Evolutionary conservation across 2,113 vertebrate genomes (phyloP), one percentile per base, ranked within the genome.

Genomic region (Variabilichromis moorii): DNA sequence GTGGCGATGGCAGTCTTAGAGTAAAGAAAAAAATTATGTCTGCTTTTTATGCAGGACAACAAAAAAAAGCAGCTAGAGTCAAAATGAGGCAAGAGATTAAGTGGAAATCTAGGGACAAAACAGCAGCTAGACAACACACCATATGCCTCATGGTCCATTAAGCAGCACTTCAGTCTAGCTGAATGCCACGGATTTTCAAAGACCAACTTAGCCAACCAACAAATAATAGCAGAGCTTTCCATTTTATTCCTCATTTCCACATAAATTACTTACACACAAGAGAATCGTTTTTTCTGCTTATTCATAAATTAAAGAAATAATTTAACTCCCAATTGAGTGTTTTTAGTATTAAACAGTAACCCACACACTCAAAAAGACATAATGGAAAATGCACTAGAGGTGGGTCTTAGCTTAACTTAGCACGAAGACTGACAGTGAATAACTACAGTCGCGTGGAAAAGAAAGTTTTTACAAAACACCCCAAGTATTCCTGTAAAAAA

Each of bases 141-240:
- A 95, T 94, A 94, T 95, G 95, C 82, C 85, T 73, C 55, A 24
- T 24, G 73, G 55, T 26, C 83, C 89, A 88, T 93, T 92, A 92
- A 88, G 66, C 84, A 80, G 33, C 59, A 54, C 91, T 86, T 84
- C 84, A 86, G 80, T 80, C 12, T 11, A 42, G 82, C 78, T 87
- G 84, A 21, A 90, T 76, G 55, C 83, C 9, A 2, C 12, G 68
- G 86, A 88, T 88, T 92, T 89, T 80, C 7, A 89, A 85, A 82
- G 73, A 78, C 81, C 35, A 78, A 86, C 84, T 40, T 71, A 31
- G 59, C 17, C 37, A 71, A 21, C 73, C 47, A 85, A 73, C 73
- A 73, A 53, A 33, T 61, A 81, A 76, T 13, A 87, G 81, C 33
- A 71, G 26, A 87, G 66, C 68, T 40, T 85, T 89, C 89, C 13